Evolutionary conservation across 2,797 vertebrate genomes (phyloP), one percentile per base, ranked within the genome.

Genomic region (Cichlasoma orientale): DNA sequence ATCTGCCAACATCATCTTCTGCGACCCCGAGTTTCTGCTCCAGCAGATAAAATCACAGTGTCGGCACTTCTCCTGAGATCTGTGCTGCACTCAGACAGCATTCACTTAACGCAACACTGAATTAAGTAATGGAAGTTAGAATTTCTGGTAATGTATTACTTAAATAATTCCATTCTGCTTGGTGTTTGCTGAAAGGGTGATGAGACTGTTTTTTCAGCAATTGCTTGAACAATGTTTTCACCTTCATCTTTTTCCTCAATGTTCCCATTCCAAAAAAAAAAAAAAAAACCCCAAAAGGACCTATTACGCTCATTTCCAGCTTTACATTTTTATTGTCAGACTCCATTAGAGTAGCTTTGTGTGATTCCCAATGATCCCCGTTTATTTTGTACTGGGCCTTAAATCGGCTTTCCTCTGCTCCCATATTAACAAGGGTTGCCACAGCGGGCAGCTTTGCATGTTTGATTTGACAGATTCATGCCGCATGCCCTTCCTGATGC

Each of bases 1-100:
- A 58, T 69, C 21, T 36, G 63, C 50, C 36, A 14, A 56, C 21
- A 50, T 74, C 59, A 69, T 59, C 57, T n/a, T 44, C 78, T 56
- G 59, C 31, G 55, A 70, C 55, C 23, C 7, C 3, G 21, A 54
- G 19, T 29, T 41, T 66, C 72, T 61, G 16, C 27, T 75, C 21
- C 3, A 47, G 7, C 69, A 55, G 50, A 41, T 57, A 50, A 7
- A 19, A 53, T 53, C 56, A 61, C 53, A 54, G 7, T 9, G 4
- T 19, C 3, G 38, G 10, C 38, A 53, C 29, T 72, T 7, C n/a
- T 68, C 31, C 73, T 50, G 56, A 78, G 6, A 69, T 18, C 50
- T 57, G 74, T 53, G 18, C 29, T 57, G 72, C 59, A 77, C 27
- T 1, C 63, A 55, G 33, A 55, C 50, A 72, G 38, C 56, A 1